Evolutionary conservation across 2,797 vertebrate species (phyloP), one percentile per base, ranked within the genome.

Genomic region (Cirrhinus molitorella): DNA sequence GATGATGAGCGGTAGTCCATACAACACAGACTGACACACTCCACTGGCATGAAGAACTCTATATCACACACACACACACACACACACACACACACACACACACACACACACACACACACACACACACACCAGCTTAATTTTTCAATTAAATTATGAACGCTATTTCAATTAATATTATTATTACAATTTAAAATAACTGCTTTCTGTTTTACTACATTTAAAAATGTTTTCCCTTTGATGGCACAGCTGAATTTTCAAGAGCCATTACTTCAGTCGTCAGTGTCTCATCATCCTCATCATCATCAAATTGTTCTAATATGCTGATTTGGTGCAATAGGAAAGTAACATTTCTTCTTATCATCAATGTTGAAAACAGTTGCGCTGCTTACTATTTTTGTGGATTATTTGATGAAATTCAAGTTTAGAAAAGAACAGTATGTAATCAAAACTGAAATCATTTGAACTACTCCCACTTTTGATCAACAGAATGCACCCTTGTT

Each of bases 11-110:
- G 98, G 97, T 61, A 96, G 93, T 31, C 98, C 98, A 1, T 96
- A 99, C 16, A 97, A 85, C 49, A 97, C 83, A 6, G 97, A 99
- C 86, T 97, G 96, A 79, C 98, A 99, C 85, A 99, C 89, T 4
- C 96, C 97, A 0, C 93, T 94, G 25, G 94, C 93, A 65, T 90
- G 94, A 85, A 99, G 92, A 71, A 93, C 93, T 90, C 98, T 99
- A 85, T 45, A 13, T 14, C 0, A 17, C 25, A 87, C 77, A 86
- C 43, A 89, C 51, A 70, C 47, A n/a, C n/a, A n/a, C n/a, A n/a
- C n/a, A n/a, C n/a, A n/a, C n/a, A n/a, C n/a, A n/a, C n/a, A n/a
- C n/a, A n/a, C n/a, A n/a, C n/a, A n/a, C n/a, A n/a, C n/a, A n/a
- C n/a, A n/a, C n/a, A n/a, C n/a, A n/a, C n/a, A n/a, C n/a, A n/a